phyloP scores from a whole-genome alignment of 2,888 invertebrate species.

The Himalopsyche anomala region DNA sequence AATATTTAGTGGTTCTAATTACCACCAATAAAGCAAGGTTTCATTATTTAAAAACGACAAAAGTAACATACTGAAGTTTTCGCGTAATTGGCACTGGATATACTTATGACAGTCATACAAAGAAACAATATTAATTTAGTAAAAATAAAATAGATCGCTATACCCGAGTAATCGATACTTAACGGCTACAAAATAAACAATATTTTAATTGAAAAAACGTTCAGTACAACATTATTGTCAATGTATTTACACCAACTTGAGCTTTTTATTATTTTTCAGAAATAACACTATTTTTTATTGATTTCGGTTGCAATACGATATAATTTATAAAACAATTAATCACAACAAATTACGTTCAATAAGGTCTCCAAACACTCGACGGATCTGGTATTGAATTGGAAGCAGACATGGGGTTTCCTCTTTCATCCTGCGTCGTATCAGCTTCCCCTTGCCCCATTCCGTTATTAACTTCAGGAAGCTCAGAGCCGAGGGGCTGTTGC shows the following conservation, averaged over 20 bases:
- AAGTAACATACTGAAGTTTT: constrained; percentile 17
- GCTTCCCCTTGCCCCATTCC: constrained; percentile 76
- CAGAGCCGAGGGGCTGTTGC: constrained; percentile 69
- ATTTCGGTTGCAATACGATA: background rate
- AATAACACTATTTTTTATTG: background rate
- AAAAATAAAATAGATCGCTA: constrained; percentile 4
- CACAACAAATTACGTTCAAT: constrained; percentile 73
- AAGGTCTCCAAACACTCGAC: constrained; percentile 85
- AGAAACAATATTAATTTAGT: background rate
- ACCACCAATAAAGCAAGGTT: too few relatives aligned
- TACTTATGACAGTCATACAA: background rate
- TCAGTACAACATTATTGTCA: constrained; percentile 20
- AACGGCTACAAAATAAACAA: constrained; percentile 2
- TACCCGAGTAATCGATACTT: constrained; percentile 18
- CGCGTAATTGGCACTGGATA: constrained; percentile 20
- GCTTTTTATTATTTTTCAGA: background rate
- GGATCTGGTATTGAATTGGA: constrained; percentile 72
- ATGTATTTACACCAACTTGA: constrained; percentile 31
- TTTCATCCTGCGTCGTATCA: constrained; percentile 76
- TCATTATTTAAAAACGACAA: too few relatives aligned
- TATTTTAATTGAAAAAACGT: background rate
- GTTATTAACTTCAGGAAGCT: constrained; percentile 73
- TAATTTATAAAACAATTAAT: background rate
- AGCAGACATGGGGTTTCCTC: constrained; percentile 73
- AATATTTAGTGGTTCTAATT: too few relatives aligned